Evolutionary conservation across 2,113 vertebrate genomes (phyloP).

Genomic region (Dinomys branickii): DNA sequence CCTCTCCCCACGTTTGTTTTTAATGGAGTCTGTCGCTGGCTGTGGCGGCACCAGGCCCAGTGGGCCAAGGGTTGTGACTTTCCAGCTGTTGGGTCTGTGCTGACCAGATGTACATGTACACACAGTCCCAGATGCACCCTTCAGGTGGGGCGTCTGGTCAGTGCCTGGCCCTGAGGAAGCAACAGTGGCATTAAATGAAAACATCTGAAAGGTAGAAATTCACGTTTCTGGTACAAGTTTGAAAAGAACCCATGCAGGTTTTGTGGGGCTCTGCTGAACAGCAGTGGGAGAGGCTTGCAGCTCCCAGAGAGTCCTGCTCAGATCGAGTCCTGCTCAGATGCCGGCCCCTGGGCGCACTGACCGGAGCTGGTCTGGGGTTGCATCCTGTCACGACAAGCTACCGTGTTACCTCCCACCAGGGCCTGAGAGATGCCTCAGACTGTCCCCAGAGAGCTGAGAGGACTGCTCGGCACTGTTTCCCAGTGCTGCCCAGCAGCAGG

Average conservation of each 20-base stretch:
- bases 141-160: neutral
- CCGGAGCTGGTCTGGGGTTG: neutral
- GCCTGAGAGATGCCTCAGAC: neutral
- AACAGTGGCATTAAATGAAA: accelerated
- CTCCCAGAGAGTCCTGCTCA: neutral
- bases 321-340: neutral
- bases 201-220: neutral
- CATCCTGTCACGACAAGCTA: neutral
- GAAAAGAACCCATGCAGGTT: accelerated
- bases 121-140: neutral
- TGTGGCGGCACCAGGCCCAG: neutral
- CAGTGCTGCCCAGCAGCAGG: neutral
- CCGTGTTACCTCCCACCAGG: neutral
- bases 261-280: accelerated
- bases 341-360: neutral
- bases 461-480: neutral
- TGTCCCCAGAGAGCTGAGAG: neutral
- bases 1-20: neutral
- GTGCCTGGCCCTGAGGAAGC: too few species aligned
- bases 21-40: neutral
- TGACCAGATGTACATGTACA: neutral
- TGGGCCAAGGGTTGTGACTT: neutral
- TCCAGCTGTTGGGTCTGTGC: too few species aligned
- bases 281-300: neutral
- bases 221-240: accelerated